Evolutionary conservation across 2,113 vertebrate species (phyloP).

Genomic region (Strix uralensis): DNA sequence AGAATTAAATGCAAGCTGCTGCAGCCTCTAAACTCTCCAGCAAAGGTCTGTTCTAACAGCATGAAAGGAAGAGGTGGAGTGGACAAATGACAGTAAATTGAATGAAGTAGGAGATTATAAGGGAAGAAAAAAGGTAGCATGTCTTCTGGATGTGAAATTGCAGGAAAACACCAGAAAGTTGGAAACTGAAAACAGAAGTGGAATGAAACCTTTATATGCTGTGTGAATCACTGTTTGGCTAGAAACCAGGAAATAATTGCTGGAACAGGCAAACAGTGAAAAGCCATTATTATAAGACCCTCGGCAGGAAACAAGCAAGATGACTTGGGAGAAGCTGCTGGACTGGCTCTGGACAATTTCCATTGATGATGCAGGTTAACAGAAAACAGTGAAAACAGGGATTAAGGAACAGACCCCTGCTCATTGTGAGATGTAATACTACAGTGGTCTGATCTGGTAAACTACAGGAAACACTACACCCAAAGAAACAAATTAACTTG

Average conservation of each 20-base stretch:
- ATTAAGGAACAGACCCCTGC: not conserved
- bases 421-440: not conserved
- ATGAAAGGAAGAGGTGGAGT: not conserved
- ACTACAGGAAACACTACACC: not conserved
- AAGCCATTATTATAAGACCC: constrained; percentile 30
- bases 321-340: constrained; percentile 34
- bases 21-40: not conserved
- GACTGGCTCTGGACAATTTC: not conserved
- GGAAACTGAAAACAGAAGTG: constrained; percentile 48
- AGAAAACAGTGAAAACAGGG: not conserved
- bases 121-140: not conserved
- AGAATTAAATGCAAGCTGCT: not conserved
- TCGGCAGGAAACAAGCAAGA: constrained; percentile 28
- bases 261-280: constrained; percentile 42
- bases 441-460: not conserved
- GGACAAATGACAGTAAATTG: not conserved
- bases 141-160: constrained; percentile 25
- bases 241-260: constrained; percentile 56
- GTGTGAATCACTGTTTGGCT: constrained; percentile 53
- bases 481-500: not conserved
- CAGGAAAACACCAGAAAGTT: constrained; percentile 49
- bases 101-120: not conserved
- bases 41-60: not conserved
- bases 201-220: constrained; percentile 45
- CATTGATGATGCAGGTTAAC: not conserved